phyloP scores from a whole-genome alignment of 2,113 vertebrate species.

The Pogonocichla stellata region DNA sequence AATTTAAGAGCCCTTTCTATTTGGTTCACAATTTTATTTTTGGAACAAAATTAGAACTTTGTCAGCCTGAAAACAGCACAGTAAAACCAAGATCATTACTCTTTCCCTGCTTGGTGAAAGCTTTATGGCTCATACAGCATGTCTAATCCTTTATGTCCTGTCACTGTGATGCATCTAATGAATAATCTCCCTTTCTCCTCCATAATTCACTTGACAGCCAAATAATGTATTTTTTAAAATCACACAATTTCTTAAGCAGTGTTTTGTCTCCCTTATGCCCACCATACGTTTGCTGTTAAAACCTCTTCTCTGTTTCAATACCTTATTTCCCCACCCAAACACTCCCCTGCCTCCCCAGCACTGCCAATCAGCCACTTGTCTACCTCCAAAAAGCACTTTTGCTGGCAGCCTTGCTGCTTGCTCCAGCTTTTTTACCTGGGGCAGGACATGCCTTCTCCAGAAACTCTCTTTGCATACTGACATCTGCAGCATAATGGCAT shows the following conservation, averaged over 20 bases:
- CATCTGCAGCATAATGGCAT: neutral
- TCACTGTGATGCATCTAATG: constrained; percentile 28
- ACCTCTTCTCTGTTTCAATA: neutral
- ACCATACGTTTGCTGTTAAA: neutral
- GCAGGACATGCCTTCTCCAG: neutral
- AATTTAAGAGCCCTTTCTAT: neutral
- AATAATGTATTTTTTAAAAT: constrained; percentile 21
- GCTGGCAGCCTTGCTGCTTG: neutral
- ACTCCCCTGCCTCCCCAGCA: neutral
- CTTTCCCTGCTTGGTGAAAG: constrained; percentile 27
- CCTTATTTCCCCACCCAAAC: neutral
- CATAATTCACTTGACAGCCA: constrained; percentile 46
- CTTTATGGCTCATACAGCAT: constrained; percentile 32
- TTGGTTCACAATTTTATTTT: constrained; percentile 26
- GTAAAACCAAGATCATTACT: constrained; percentile 39
- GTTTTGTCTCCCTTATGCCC: neutral
- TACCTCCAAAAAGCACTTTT: neutral
- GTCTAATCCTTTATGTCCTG: constrained; percentile 41
- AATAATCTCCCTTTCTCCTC: constrained; percentile 45
- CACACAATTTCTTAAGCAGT: neutral
- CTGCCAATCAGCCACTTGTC: neutral
- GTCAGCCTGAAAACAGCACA: constrained; percentile 34
- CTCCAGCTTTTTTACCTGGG: neutral
- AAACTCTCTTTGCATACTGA: neutral
- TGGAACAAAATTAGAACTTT: constrained; percentile 43